phyloP scores from a whole-genome alignment of 2,888 invertebrate species.

The Spodoptera exigua region DNA sequence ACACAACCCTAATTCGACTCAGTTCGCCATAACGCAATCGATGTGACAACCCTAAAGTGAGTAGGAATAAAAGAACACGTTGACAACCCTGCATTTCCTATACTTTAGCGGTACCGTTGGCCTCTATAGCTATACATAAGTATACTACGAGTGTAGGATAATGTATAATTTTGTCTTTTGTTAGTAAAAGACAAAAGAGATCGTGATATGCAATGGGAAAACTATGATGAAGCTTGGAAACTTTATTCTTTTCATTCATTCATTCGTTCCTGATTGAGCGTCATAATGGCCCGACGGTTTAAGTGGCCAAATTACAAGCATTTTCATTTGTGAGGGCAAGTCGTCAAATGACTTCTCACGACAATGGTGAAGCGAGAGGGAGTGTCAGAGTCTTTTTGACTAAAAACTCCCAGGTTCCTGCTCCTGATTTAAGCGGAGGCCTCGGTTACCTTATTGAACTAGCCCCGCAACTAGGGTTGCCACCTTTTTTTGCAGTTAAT shows the following conservation, averaged over 20 bases:
- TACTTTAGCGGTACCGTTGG: slow-evolving; percentile 29
- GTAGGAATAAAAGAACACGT: slow-evolving; percentile 31
- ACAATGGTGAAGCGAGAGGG: too few species aligned
- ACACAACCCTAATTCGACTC: slow-evolving; percentile 21
- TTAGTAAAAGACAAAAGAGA: slow-evolving; percentile 22
- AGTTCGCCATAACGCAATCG: slow-evolving; percentile 49
- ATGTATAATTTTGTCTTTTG: slow-evolving; percentile 32
- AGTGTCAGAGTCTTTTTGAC: too few species aligned
- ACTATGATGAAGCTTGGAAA: slow-evolving; percentile 5
- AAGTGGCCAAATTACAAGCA: too few species aligned
- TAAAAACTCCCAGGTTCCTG: too few species aligned
- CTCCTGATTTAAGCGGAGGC: too few species aligned
- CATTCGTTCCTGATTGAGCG: slow-evolving; percentile 31
- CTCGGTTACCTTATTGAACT: too few species aligned
- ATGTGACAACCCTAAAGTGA: slow-evolving; percentile 52
- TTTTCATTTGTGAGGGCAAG: too few species aligned
- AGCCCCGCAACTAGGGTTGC: too few species aligned
- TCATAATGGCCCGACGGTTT: too few species aligned
- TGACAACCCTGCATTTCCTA: slow-evolving; percentile 46
- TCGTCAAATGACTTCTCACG: too few species aligned
- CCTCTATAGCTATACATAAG: slow-evolving; percentile 4
- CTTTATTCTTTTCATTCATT: slow-evolving; percentile 25
- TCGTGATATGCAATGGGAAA: slow-evolving; percentile 16
- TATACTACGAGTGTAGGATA: too few species aligned
- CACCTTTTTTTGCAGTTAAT: too few species aligned